Conservation (phyloP, 2,888 invertebrate genomes). For the Epinotia nisella region DNA sequence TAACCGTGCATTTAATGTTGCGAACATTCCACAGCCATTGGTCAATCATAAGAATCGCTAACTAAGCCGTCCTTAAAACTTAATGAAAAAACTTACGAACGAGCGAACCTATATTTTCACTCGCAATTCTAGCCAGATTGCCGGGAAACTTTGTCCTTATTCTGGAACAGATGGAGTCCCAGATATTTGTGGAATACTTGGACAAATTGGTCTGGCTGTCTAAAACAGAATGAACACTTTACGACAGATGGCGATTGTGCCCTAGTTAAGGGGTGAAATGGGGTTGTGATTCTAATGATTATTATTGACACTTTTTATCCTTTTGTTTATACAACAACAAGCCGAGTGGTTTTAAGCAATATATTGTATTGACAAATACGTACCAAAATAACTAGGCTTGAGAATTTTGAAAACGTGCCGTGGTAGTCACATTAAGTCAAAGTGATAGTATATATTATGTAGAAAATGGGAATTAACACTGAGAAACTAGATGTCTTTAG, state of each 20-base stretch:
- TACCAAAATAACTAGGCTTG: no score
- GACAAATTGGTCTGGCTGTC: not conserved
- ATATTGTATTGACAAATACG: no score
- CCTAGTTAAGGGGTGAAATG: not conserved
- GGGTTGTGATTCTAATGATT: not conserved
- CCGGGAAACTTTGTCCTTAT: not conserved
- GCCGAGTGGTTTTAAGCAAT: no score
- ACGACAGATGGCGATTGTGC: not conserved
- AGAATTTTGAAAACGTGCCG: no score
- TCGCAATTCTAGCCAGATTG: conserved; percentile 18
- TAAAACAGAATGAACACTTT: not conserved
- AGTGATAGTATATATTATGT: no score
- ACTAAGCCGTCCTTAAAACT: conserved; percentile 7
- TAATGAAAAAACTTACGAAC: conserved; percentile 25
- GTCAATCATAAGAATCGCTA: conserved; percentile 3
- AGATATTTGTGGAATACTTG: not conserved
- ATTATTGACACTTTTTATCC: not conserved
- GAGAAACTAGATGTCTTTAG: no score
- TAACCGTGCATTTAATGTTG: not conserved
- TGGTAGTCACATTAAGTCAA: no score
- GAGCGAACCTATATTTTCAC: conserved; percentile 6
- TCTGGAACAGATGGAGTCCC: conserved; percentile 9
- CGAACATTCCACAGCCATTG: not conserved
- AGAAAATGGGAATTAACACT: no score
- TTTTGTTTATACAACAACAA: not conserved